Base-by-base conservation (phyloP, 2,888 invertebrate species). In the Epinotia nisella region DNA sequence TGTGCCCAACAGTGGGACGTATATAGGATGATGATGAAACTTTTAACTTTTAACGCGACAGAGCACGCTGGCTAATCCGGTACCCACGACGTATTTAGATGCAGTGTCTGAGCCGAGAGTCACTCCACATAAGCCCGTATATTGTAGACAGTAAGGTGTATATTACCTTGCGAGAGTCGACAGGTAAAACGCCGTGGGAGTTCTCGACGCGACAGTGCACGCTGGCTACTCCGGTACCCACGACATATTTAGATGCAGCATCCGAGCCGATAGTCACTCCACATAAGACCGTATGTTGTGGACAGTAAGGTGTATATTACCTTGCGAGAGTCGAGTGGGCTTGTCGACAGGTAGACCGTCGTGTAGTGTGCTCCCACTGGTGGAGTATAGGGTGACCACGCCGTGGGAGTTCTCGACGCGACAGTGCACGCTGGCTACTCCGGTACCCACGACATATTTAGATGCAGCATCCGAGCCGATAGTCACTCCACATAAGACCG, bases 171-270 rank as follows among this genome's bases (percentile, higher is more conserved):
- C 13, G 96, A 96, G 60, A 98, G 76, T 94, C 94, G 72, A 97
- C 95, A 24, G 94, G 94, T 60, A 95, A 88, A 15, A 97, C 96
- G 61, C 97, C 97, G 85, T 96, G 96, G 73, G 95, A 95, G 90
- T 98, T 97, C 88, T 98, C 97, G 76, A 98, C 97, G 82, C 96
- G 96, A 86, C 98, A 98, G 90, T 98, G 98, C 61, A 97, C 94
- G 74, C 96, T 95, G 76, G 97, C 96, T 35, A 98, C 97, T 2
- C 98, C 98, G 0, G 96, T 96, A n/a, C 98, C 98, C 79, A 96
- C 96, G 24, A 98, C 95, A 77, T 96, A 95, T n/a, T n/a, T n/a
- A n/a, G n/a, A n/a, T n/a, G n/a, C n/a, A n/a, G n/a, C n/a, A n/a
- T n/a, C n/a, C n/a, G n/a, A 24, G 21, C 21, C 21, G 21, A 35